Conservation (phyloP, 2,113 vertebrate species). For the Zonotrichia leucophrys region DNA sequence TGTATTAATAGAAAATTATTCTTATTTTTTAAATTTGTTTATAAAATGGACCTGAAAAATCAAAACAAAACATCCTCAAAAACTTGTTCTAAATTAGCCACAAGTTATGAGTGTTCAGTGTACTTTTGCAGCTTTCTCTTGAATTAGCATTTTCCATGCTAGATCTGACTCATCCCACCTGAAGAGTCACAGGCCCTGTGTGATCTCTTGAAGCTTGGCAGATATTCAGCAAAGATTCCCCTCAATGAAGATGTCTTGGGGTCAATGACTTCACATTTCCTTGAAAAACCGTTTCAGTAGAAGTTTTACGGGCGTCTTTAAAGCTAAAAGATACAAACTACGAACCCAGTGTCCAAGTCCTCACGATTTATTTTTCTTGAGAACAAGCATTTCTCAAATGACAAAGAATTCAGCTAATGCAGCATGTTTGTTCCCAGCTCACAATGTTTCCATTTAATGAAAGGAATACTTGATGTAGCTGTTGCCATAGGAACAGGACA, state of each 20-base stretch:
- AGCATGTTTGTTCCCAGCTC: conserved; percentile 3
- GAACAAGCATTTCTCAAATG: neutral
- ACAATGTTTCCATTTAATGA: conserved; percentile 24
- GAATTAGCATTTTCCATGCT: neutral
- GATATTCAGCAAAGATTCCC: neutral
- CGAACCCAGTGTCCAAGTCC: neutral
- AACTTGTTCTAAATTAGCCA: neutral
- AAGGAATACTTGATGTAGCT: conserved; percentile 26
- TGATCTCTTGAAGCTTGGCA: neutral
- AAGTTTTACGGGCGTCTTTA: neutral
- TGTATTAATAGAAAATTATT: neutral
- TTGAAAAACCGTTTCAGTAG: neutral
- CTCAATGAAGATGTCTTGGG: neutral
- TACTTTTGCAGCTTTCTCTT: neutral
- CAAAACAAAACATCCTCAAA: neutral
- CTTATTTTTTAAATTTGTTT: neutral
- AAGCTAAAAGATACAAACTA: neutral
- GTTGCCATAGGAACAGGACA: conserved; percentile 53
- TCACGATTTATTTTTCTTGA: neutral
- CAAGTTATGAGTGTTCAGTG: neutral
- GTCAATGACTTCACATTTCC: neutral
- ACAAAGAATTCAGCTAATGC: neutral
- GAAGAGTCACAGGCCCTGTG: neutral
- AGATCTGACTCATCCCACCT: neutral
- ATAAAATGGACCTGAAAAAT: accelerated